These are phyloP conservation scores for Nomada ferruginata DNA, from an alignment of 2,888 invertebrate genomes.

Conservation along the genomic window DNA sequence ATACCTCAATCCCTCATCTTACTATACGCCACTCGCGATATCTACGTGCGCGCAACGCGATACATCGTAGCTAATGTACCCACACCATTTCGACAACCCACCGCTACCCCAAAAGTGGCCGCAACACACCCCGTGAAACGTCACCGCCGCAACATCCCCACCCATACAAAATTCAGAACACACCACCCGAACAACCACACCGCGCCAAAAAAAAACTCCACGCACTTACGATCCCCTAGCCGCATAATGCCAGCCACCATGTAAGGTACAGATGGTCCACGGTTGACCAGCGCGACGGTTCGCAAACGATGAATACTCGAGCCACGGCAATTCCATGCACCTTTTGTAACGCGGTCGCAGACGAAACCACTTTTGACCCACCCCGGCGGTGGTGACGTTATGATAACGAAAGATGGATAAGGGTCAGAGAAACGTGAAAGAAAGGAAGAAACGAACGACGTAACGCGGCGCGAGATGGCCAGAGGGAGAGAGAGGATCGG, in stretches of 20 bases:
- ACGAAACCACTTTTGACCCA: neutral
- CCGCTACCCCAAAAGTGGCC: too few species aligned
- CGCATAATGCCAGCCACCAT: slow-evolving; percentile 19
- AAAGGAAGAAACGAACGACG: slow-evolving; percentile 26
- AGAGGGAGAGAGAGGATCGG: slow-evolving; percentile 17
- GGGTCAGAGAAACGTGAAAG: slow-evolving; percentile 33
- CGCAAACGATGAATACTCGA: slow-evolving; percentile 46
- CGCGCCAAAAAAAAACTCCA: neutral
- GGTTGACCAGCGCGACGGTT: slow-evolving; percentile 22
- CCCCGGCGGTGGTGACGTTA: slow-evolving; percentile 37
- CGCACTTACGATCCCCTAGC: neutral
- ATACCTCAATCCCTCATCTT: too few species aligned
- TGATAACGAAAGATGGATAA: slow-evolving; percentile 64
- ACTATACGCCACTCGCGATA: too few species aligned
- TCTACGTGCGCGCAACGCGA: neutral
- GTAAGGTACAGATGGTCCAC: neutral
- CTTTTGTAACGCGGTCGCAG: slow-evolving; percentile 12
- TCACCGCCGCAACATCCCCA: too few species aligned
- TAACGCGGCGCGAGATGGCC: slow-evolving; percentile 16
- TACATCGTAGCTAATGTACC: neutral
- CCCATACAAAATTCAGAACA: slow-evolving; percentile 9
- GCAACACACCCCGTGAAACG: too few species aligned
- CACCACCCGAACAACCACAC: neutral
- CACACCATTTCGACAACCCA: too few species aligned
- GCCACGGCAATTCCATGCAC: slow-evolving; percentile 3